Percentiles rank a stretch among this genome's conserved stretches.
Conservation (phyloP, 2,888 invertebrate species). For the Agrochola lychnidis region DNA sequence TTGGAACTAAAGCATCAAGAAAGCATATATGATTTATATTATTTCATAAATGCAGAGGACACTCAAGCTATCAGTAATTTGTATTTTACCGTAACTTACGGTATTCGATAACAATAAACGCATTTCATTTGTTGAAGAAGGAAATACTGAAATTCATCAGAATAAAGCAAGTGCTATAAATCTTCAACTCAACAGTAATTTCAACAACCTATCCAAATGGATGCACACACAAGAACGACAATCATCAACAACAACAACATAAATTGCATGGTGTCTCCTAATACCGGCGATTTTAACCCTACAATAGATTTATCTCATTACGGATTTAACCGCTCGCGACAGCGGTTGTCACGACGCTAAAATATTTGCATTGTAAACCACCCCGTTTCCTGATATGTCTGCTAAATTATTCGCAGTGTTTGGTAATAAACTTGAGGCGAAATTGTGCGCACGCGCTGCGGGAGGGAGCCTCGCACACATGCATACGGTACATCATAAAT, state of each 20-base stretch:
- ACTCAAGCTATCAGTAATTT: neutral
- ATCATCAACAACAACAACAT: conserved; percentile 51
- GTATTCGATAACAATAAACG: neutral
- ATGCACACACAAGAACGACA: conserved; percentile 30
- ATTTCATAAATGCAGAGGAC: neutral
- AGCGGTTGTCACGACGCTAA: conserved; percentile 76
- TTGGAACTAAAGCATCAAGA: neutral
- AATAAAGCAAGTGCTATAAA: conserved; percentile 18
- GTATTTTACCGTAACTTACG: neutral
- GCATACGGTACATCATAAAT: neutral
- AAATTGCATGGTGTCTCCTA: conserved; percentile 51
- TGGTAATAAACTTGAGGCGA: conserved; percentile 74
- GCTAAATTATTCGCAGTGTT: conserved; percentile 74
- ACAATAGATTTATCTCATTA: conserved; percentile 78
- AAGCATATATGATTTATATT: neutral
- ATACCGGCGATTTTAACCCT: conserved; percentile 58
- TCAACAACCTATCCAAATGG: conserved; percentile 26
- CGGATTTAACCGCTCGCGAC: conserved; percentile 78
- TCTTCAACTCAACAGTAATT: conserved; percentile 26
- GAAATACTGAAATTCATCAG: conserved; percentile 1
- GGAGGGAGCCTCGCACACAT: conserved; percentile 60
- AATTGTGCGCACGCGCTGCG: conserved; percentile 75
- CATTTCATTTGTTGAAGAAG: neutral
- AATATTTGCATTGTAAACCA: conserved; percentile 77
- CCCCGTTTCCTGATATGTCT: conserved; percentile 76